phyloP scores from a whole-genome alignment of 2,113 vertebrate genomes.

The Eulemur macaco region DNA sequence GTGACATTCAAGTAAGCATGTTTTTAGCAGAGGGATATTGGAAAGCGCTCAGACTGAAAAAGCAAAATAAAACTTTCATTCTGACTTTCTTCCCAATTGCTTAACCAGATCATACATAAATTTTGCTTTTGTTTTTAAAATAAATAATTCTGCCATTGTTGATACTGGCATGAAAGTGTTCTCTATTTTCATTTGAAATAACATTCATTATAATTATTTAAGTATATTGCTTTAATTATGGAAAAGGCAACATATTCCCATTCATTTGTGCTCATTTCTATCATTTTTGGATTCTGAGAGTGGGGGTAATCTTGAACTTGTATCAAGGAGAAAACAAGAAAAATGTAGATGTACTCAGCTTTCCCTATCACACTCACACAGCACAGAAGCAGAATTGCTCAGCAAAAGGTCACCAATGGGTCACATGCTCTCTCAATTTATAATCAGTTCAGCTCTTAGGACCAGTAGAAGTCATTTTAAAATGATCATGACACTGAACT shows the following conservation, averaged over 20 bases:
- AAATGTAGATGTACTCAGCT: not conserved
- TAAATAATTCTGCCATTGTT: not conserved
- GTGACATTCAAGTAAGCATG: not conserved
- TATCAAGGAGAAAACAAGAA: not conserved
- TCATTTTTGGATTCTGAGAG: not conserved
- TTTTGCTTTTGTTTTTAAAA: not conserved
- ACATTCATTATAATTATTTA: not conserved
- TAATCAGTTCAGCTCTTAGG: not conserved
- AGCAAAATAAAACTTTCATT: constrained; percentile 49
- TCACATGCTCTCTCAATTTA: not conserved
- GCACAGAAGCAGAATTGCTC: not conserved
- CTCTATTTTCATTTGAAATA: not conserved
- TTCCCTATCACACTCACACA: not conserved
- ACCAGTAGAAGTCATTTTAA: not conserved
- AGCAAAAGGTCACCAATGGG: not conserved
- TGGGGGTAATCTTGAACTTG: not conserved
- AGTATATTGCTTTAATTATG: not conserved
- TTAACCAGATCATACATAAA: not conserved
- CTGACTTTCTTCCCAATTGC: constrained; percentile 28
- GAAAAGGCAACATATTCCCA: not conserved
- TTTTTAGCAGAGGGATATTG: not conserved
- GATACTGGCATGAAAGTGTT: not conserved
- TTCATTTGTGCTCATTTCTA: not conserved
- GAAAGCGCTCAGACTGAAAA: not conserved
- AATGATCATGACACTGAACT: not conserved